phyloP scores from a whole-genome alignment of 1,140 invertebrate genomes.

The Drusus annulatus region DNA sequence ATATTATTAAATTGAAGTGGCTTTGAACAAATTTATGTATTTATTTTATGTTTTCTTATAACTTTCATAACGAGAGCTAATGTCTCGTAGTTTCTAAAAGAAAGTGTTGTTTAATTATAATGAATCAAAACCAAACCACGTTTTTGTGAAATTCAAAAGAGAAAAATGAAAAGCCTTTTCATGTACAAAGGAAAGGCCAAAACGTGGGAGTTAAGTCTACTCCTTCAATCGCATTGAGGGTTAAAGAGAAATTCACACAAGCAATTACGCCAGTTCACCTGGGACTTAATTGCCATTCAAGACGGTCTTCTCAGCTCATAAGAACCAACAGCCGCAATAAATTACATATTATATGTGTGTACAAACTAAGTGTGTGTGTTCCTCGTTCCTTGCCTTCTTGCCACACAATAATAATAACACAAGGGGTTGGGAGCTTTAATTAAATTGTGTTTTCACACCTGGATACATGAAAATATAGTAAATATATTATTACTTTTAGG shows the following conservation, averaged over 20 bases:
- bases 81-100: too few relatives aligned
- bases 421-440: background rate
- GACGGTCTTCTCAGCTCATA: constrained; percentile 24
- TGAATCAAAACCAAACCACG: too few relatives aligned
- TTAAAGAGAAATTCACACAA: constrained; percentile 52
- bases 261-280: constrained; percentile 58
- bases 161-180: too few relatives aligned
- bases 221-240: background rate
- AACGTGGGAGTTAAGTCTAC: too few relatives aligned
- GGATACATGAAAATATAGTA: background rate
- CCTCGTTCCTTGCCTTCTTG: background rate
- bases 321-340: background rate
- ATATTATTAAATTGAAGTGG: too few relatives aligned
- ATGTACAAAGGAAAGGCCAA: too few relatives aligned
- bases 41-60: too few relatives aligned
- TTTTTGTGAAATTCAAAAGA: too few relatives aligned
- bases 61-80: too few relatives aligned
- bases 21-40: too few relatives aligned
- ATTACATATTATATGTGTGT: constrained; percentile 13
- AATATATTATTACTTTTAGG: background rate
- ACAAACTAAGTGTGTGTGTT: background rate
- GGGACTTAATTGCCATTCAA: constrained; percentile 57
- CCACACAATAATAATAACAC: background rate
- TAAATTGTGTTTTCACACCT: background rate
- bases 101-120: too few relatives aligned